Base-by-base conservation (phyloP, 2,888 invertebrate species). In the Lasioglossum marginatum region DNA sequence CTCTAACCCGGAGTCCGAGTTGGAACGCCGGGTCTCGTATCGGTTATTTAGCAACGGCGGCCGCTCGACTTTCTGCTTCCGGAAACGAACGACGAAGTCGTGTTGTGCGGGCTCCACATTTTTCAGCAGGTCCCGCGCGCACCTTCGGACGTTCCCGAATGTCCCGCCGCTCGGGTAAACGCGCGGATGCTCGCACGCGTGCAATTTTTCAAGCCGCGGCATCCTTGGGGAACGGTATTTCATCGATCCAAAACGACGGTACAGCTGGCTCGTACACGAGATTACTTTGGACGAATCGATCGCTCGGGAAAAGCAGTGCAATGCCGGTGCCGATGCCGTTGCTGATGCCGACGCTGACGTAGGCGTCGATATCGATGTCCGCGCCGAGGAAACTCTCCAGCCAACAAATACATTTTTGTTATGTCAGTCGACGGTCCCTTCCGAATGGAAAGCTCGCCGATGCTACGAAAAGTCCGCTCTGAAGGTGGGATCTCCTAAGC, bases 261-360 rank as follows among this genome's bases (percentile, higher is more conserved):
- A 52, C 37, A 4, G 37, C 4, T 10, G 27, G 19, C 34, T 68
- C 81, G 37, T 16, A 48, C 45, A 43, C 14, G 82, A 72, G 63
- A 77, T 85, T 74, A 77, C 79, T 57, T 66, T 60, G 40, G 48
- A 74, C 34, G 84, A 70, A 74, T 85, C 78, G 75, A 81, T 83
- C 52, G 71, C 5, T 34, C 27, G 71, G 66, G 40, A 75, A 52
- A 73, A 79, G 23, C 73, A 4, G 52, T 19, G 79, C 34, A n/a
- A 34, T 43, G 31, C 60, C n/a, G n/a, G 10, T 12, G 8, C 57
- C 23, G 52, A 6, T 19, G 45, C 45, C 52, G 52, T 5, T 16
- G 48, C 19, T 4, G 45, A 45, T 45, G 4, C 45, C 48, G 45
- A 45, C 45, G 19, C 19, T 19, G 48, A 23, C 23, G 48, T 52